These are phyloP conservation scores for Hedychridium roseum DNA, from an alignment of 2,888 invertebrate species.

Conservation along the genomic window DNA sequence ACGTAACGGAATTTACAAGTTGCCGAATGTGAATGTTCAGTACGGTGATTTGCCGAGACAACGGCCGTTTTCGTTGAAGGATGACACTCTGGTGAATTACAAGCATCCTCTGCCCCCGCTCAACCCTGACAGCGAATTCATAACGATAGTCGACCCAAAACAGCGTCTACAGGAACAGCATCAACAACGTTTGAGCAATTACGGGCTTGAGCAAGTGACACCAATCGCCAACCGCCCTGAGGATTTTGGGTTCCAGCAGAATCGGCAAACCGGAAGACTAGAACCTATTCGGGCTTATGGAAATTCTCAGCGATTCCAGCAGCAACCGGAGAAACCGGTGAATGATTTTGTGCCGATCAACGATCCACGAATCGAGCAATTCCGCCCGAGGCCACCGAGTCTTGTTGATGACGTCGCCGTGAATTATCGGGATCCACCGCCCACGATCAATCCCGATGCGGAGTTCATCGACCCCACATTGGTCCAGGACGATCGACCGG, in stretches of 20 bases:
- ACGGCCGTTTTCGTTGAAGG: constrained; percentile 67
- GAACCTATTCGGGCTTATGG: constrained; percentile 24
- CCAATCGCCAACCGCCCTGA: constrained; percentile 9
- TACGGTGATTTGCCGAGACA: constrained; percentile 65
- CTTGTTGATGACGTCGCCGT: constrained; percentile 66
- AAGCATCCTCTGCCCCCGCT: constrained; percentile 72
- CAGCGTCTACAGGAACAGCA: constrained; percentile 37
- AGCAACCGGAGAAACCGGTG: constrained; percentile 19
- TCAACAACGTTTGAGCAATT: no score
- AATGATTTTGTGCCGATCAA: constrained; percentile 41
- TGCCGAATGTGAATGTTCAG: constrained; percentile 66
- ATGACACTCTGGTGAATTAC: constrained; percentile 78
- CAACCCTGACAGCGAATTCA: constrained; percentile 75
- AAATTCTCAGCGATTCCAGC: not conserved
- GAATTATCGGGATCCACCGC: constrained; percentile 69
- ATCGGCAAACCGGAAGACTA: constrained; percentile 8
- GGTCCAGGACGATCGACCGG: constrained; percentile 33
- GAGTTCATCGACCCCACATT: constrained; percentile 66
- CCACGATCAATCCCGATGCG: constrained; percentile 69
- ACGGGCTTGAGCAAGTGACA: no score
- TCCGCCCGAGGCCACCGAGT: constrained; percentile 43
- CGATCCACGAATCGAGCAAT: constrained; percentile 1
- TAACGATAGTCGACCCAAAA: constrained; percentile 63
- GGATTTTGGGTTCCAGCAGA: constrained; percentile 9
- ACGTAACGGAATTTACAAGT: constrained; percentile 36